Evolutionary conservation across 2,888 invertebrate species (phyloP).

Genomic region (Thecophora atra): DNA sequence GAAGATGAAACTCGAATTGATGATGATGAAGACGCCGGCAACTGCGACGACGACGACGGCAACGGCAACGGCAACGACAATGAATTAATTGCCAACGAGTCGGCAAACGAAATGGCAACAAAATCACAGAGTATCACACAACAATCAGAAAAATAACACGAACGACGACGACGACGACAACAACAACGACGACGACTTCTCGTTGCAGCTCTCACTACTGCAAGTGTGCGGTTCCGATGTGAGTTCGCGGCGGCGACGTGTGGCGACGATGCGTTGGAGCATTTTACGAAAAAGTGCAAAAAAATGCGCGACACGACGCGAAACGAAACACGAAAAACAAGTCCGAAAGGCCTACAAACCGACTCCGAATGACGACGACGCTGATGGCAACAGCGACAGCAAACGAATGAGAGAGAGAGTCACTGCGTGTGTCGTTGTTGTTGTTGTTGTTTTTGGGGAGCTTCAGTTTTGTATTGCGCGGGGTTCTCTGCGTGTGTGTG

Average conservation of each 20-base stretch:
- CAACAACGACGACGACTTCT: not conserved
- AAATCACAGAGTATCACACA: conserved; percentile 26
- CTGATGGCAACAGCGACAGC: too few species aligned
- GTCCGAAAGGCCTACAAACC: conserved; percentile 44
- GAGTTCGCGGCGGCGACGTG: not conserved
- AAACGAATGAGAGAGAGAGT: not conserved
- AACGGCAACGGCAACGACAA: conserved; percentile 1
- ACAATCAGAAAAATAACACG: conserved; percentile 6
- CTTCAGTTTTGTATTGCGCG: not conserved
- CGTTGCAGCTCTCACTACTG: not conserved
- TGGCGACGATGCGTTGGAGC: not conserved
- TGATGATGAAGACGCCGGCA: not conserved
- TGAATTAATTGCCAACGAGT: conserved; percentile 27
- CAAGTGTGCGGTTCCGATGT: not conserved
- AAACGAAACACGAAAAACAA: conserved; percentile 38
- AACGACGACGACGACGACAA: not conserved
- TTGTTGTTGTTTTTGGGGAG: not conserved
- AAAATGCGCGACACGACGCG: conserved; percentile 25
- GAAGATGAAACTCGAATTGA: not conserved
- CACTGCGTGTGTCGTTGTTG: not conserved
- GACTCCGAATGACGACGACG: conserved; percentile 31
- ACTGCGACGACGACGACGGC: not conserved
- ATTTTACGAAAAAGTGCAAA: conserved; percentile 1
- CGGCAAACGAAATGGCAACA: conserved; percentile 31
- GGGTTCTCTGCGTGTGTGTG: not conserved